A percentile compares a stretch with the other conserved stretches of the same genome.
These are phyloP conservation scores for Rhinolophus sinicus DNA, from an alignment of 2,113 vertebrate species.

Conservation along the genomic window DNA sequence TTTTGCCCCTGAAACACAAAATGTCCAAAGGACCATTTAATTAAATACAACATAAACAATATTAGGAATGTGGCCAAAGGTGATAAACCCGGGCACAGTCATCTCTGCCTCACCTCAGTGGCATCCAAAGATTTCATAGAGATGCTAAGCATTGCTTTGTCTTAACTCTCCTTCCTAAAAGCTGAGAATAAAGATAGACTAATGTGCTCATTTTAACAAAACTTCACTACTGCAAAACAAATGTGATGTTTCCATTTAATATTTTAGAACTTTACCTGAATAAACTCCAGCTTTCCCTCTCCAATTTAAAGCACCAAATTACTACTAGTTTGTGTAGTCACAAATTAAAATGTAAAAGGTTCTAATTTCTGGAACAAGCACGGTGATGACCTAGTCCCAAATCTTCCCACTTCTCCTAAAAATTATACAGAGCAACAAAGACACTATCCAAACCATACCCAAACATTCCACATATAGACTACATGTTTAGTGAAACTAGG, in stretches of 20 bases:
- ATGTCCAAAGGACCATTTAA: conserved; percentile 11
- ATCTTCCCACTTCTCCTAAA: conserved; percentile 16
- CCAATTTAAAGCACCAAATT: background rate
- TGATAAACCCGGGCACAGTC: background rate
- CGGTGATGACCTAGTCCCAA: background rate
- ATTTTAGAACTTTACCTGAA: conserved; percentile 11
- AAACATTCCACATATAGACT: background rate
- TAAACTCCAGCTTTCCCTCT: background rate
- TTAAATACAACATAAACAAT: background rate
- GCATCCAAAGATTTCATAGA: background rate
- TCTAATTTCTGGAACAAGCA: background rate
- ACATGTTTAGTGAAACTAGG: background rate
- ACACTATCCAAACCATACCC: background rate
- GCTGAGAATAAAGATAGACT: background rate
- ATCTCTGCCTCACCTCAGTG: background rate
- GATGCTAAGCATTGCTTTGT: background rate
- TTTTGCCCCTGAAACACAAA: conserved; percentile 27
- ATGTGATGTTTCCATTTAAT: background rate
- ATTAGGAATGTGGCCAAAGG: background rate
- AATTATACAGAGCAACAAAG: background rate
- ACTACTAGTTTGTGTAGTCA: background rate
- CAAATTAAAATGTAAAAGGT: background rate
- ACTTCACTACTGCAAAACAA: background rate
- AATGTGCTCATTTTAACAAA: background rate
- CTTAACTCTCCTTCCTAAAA: background rate